Conservation (phyloP, 2,888 invertebrate species). For the Ypsolopha sequella region DNA sequence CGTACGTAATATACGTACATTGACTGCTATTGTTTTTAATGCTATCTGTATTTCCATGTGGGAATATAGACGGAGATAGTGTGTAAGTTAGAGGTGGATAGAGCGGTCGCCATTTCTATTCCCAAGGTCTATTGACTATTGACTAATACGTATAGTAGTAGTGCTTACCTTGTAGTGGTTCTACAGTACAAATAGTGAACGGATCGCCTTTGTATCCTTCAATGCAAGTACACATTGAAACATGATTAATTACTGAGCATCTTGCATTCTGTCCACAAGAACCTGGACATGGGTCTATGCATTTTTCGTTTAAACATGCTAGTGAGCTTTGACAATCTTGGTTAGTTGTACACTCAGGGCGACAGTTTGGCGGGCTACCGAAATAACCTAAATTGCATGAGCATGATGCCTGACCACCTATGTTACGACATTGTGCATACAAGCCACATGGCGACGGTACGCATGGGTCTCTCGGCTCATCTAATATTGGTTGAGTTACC, state of each 20-base stretch:
- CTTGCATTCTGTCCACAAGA: conserved; percentile 73
- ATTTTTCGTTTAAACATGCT: conserved; percentile 76
- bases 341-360: conserved; percentile 76
- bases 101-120: no score
- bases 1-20: no score
- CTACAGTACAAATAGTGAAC: conserved; percentile 54
- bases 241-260: conserved; percentile 72
- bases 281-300: conserved; percentile 77
- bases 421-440: conserved; percentile 71
- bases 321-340: conserved; percentile 76
- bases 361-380: conserved; percentile 77
- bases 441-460: conserved; percentile 76
- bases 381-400: conserved; percentile 71
- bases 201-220: conserved; percentile 74
- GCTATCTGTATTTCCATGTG: no score
- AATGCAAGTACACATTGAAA: conserved; percentile 73
- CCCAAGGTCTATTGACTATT: no score
- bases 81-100: no score
- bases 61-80: no score
- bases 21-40: no score
- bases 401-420: conserved; percentile 71
- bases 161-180: conserved; percentile 41
- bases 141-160: no score
- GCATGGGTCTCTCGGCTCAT: conserved; percentile 71
- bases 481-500: conserved; percentile 40